These are phyloP conservation scores for Lethrus apterus DNA, from an alignment of 1,140 invertebrate species.

Conservation along the genomic window DNA sequence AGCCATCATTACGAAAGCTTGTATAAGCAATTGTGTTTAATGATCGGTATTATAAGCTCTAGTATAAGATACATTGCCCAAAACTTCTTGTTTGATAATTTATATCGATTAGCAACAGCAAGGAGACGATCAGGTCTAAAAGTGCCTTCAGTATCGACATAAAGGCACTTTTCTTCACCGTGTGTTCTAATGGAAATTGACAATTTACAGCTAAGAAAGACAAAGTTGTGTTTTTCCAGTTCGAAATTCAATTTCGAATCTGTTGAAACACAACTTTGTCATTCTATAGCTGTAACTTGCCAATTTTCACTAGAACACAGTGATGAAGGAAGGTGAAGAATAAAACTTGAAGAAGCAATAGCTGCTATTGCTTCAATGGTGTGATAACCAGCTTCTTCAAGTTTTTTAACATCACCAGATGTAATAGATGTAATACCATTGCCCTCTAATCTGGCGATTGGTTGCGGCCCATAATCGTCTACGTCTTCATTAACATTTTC, in stretches of 20 bases:
- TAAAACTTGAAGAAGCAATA: constrained; percentile 90
- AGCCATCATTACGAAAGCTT: constrained; percentile 97
- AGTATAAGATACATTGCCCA: constrained; percentile 97
- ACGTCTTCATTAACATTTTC: background rate
- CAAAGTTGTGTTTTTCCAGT: constrained; percentile 98
- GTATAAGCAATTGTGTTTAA: constrained; percentile 82
- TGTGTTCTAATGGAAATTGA: constrained; percentile 83
- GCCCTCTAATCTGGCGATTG: constrained; percentile 39
- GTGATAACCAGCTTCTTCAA: constrained; percentile 87
- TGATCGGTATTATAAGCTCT: constrained; percentile 97
- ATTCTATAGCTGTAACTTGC: too few relatives aligned
- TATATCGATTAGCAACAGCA: constrained; percentile 79
- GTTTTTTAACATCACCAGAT: constrained; percentile 84
- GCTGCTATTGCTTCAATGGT: constrained; percentile 96
- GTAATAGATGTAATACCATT: constrained; percentile 90
- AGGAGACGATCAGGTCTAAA: constrained; percentile 85
- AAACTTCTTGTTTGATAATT: constrained; percentile 77
- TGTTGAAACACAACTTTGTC: too few relatives aligned
- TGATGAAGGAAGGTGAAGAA: too few relatives aligned
- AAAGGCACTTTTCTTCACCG: constrained; percentile 97
- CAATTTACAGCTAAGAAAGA: constrained; percentile 73
- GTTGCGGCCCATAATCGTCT: constrained; percentile 10
- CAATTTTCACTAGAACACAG: too few relatives aligned
- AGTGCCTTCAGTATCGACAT: constrained; percentile 97
- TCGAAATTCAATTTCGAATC: constrained; percentile 91